Evolutionary conservation across 2,113 vertebrate genomes (phyloP), one percentile per base, ranked within the genome.

Genomic region (Spilogale gracilis): DNA sequence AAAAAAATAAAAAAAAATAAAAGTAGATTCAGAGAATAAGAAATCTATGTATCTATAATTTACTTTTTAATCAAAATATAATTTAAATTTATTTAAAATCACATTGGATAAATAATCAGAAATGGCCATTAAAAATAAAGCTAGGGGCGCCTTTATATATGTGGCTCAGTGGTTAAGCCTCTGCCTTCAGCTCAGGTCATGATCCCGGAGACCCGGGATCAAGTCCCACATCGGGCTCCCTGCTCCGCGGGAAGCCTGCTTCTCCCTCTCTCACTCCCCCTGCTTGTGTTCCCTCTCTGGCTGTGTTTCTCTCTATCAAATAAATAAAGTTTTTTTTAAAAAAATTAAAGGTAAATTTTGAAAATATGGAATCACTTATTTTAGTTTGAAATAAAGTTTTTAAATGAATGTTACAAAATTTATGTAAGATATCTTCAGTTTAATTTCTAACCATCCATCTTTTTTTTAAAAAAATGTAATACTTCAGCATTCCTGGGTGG

Each of bases 11-110:
- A n/a, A n/a, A n/a, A n/a, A n/a, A n/a, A n/a, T 23, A 58, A 83
- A 82, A 61, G 10, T 63, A 91, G 6, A 48, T 90, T 89, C 3
- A 56, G 6, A 92, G 25, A 78, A 27, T 63, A 80, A 25, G 14
- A 92, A 95, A 69, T 78, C 21, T 43, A 92, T 43, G 20, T 48
- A 82, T 13, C 12, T 38, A 1, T 30, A 38, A 78, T 86, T 86
- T 4, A 71, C 63, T 71, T 61, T 78, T 93, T 79, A 58, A 80
- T 43, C 23, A 96, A 76, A 81, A 63, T 13, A 63, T 65, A 81
- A 63, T n/a, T 92, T 71, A 81, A 45, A 43, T 67, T 74, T 76
- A 69, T 89, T 93, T 93, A 93, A 80, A 79, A 54, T 11, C 54
- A 45, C 7, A 73, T 32, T 65, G 43, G 4, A 76, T 76, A 73